Evolutionary conservation across 2,797 vertebrate genomes (phyloP).

Genomic region (Propithecus perrieri): DNA sequence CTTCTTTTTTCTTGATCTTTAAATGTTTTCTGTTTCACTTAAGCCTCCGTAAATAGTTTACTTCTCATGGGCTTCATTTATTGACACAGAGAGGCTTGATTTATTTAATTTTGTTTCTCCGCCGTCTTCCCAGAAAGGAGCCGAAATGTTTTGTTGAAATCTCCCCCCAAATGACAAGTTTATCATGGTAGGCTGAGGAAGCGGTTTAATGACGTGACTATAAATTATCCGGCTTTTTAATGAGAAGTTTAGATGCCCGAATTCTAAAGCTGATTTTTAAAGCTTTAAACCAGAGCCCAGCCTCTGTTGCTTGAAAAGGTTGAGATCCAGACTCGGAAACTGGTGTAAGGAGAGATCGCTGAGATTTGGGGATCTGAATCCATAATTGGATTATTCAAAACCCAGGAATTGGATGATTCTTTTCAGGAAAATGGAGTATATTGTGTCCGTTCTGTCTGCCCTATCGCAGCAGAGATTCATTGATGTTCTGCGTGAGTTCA

Average conservation of each 20-base stretch:
- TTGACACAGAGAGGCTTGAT: slow-evolving; percentile 81
- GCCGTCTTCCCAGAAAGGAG: slow-evolving; percentile 73
- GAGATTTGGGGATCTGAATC: not conserved
- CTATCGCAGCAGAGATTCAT: slow-evolving; percentile 82
- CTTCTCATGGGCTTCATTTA: slow-evolving; percentile 84
- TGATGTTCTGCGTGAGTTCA: slow-evolving; percentile 88
- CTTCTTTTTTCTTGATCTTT: slow-evolving; percentile 88
- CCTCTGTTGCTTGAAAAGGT: slow-evolving; percentile 32
- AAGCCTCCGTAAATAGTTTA: slow-evolving; percentile 84
- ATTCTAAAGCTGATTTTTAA: slow-evolving; percentile 59
- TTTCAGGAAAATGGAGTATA: slow-evolving; percentile 84
- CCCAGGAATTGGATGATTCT: slow-evolving; percentile 41
- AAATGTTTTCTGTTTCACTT: slow-evolving; percentile 89
- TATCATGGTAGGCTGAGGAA: slow-evolving; percentile 48
- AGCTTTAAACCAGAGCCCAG: slow-evolving; percentile 53
- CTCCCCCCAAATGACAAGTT: slow-evolving; percentile 64
- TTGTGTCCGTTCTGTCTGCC: slow-evolving; percentile 85
- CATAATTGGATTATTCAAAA: slow-evolving; percentile 75
- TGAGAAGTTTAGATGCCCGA: slow-evolving; percentile 62
- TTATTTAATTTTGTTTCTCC: slow-evolving; percentile 79
- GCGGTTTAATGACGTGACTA: slow-evolving; percentile 52
- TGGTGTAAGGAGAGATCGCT: not conserved
- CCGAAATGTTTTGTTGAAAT: slow-evolving; percentile 66
- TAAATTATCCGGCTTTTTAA: slow-evolving; percentile 71
- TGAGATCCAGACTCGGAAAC: slow-evolving; percentile 55